Evolutionary conservation across 2,113 vertebrate species (phyloP).

Genomic region (Pseudonaja textilis): DNA sequence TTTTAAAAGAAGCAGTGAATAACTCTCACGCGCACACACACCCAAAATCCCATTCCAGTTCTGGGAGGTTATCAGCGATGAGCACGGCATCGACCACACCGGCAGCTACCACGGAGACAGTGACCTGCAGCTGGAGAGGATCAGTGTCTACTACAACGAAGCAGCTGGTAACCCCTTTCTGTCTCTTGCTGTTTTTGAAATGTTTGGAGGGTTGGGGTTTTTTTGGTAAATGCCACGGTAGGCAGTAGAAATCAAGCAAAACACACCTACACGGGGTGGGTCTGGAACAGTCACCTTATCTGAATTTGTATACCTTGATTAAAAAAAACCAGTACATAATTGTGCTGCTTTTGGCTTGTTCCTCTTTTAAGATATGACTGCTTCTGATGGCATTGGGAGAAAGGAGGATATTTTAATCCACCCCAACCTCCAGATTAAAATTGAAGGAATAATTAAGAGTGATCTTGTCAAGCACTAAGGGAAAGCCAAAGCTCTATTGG

Average conservation of each 20-base stretch:
- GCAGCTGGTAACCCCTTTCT: slow-evolving; percentile 74
- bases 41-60: slow-evolving; percentile 68
- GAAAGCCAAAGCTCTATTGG: neutral
- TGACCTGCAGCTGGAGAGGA: slow-evolving; percentile 82
- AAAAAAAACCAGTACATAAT: neutral
- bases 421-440: neutral
- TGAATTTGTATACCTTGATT: neutral
- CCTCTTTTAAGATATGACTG: neutral
- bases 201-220: neutral
- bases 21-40: neutral
- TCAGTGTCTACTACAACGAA: slow-evolving; percentile 89
- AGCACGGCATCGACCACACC: slow-evolving; percentile 85
- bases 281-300: neutral
- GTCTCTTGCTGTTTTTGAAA: neutral
- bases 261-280: neutral
- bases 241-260: neutral
- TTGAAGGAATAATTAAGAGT: neutral
- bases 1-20: neutral
- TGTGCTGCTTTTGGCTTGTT: neutral
- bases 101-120: slow-evolving; percentile 85
- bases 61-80: slow-evolving; percentile 88
- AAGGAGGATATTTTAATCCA: neutral
- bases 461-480: neutral
- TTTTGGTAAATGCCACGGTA: neutral
- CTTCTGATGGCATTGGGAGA: neutral